phyloP scores from a whole-genome alignment of 2,113 vertebrate species.

The Pachycephala philippinensis region DNA sequence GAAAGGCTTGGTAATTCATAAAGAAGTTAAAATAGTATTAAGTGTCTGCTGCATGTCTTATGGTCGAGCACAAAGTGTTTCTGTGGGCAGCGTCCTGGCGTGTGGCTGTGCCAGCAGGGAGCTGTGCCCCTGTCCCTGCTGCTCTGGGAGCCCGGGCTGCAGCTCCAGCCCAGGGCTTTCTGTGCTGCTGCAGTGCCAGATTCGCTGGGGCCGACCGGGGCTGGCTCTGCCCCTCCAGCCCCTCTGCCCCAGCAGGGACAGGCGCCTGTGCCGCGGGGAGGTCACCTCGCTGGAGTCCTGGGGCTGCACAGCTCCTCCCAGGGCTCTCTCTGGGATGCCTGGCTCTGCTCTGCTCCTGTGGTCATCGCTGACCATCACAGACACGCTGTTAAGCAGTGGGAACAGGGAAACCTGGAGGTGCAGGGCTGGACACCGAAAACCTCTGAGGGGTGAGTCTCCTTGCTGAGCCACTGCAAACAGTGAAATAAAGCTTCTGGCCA shows the following conservation, averaged over 20 bases:
- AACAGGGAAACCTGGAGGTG: not conserved
- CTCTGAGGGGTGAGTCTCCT: not conserved
- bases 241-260: not conserved
- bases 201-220: too few species aligned
- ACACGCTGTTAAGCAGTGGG: not conserved
- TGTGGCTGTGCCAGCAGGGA: not conserved
- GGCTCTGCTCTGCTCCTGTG: not conserved
- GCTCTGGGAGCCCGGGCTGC: not conserved
- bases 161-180: not conserved
- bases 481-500: not conserved
- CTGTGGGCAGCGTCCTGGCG: not conserved
- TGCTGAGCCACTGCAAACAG: not conserved
- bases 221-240: not conserved
- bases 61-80: not conserved
- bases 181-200: not conserved
- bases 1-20: not conserved
- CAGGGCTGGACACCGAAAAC: not conserved
- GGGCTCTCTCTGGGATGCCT: accelerated
- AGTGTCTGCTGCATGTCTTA: not conserved
- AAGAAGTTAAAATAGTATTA: not conserved
- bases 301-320: not conserved
- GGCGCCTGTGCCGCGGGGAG: not conserved
- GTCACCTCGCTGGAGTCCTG: not conserved
- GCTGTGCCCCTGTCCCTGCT: not conserved
- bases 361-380: not conserved